Base-by-base conservation (phyloP, 2,113 vertebrate genomes). In the Apteryx mantelli region DNA sequence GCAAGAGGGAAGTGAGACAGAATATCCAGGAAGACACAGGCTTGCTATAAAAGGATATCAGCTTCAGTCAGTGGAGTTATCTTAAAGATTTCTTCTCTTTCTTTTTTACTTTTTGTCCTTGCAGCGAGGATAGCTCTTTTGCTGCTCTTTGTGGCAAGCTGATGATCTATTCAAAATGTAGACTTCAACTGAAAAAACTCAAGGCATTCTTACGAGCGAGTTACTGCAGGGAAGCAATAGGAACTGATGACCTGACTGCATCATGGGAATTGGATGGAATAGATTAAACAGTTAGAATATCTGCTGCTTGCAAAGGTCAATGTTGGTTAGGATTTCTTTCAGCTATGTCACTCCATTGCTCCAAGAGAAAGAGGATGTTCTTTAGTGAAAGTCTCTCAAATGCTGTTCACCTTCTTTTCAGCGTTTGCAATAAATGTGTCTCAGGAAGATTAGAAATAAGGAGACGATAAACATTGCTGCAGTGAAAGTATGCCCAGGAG, bases 371-470 rank as follows among this genome's bases (percentile, higher is more conserved):
- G 60, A 68, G 20, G 61, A 40, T 66, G n/a, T 82, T 93, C 91
- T 89, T 93, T 75, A 38, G 88, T 73, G 86, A 78, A 93, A 93
- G 81, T 89, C 68, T 84, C 85, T 96, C 73, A 82, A 66, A 94
- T 71, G 83, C 91, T 86, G 65, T 93, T 97, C 93, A 89, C 84
- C 84, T 96, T 48, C 63, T 86, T 96, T 88, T 94, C 88, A 78
- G 18, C 75, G 75, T 95, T 91, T 97, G 93, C 73, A 95, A 86
- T 94, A 95, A 95, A 93, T 85, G 84, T 91, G 88, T 94, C 93
- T 94, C 68, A 12, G 84, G 74, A 95, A 97, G 88, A 96, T 97
- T 97, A 96, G 94, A 97, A 97, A 86, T 91, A 90, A 96, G 94
- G 88, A 96, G 89, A 94, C 0, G 34, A 52, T 97, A 96, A 97